Base-by-base conservation (phyloP, 2,113 vertebrate species). In the Oxygymnocypris stewartii region DNA sequence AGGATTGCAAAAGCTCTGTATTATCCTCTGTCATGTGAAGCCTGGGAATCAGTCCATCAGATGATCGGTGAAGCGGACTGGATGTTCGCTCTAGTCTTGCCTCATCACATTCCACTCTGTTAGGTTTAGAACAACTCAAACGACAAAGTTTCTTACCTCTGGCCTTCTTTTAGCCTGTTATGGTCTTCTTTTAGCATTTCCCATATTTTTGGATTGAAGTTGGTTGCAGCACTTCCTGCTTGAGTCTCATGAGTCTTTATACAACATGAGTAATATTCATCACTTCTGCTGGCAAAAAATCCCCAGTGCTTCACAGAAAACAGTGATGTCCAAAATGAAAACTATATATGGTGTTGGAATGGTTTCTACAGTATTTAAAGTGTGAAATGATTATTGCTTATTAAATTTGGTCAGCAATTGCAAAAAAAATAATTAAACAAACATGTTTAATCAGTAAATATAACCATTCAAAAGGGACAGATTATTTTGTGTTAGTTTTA, bases 201-300 rank as follows among this genome's bases (percentile, higher is more conserved):
- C 25, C 25, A 47, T 35, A 44, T 44, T 31, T 67, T 25, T 31
- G 4, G 7, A 2, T 47, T 2, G 2, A 49, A 47, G 79, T 28
- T 78, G 49, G 23, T 42, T 63, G 79, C 79, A 63, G 37, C 23
- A 80, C 57, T 80, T 80, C 57, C 54, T 3, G 4, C 7, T 63
- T 28, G 20, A 14, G 57, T 67, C 79, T 49, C 16, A n/a, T 82
- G 59, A 0, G 9, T 28, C n/a, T 82, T 6, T 25, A 16, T n/a
- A 80, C 57, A 42, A 0, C 20, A 16, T 80, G 79, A 80, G 37
- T 80, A 80, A 80, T 63, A 80, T 63, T 28, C 79, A 20, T n/a
- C 42, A 40, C 31, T 23, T 14, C 57, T 80, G 18, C 23, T 57
- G 51, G 25, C 57, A 42, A 23, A 63, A 63, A 61, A 23, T 63